Evolutionary conservation across 1,140 invertebrate species (phyloP).

Genomic region (Drosophila albomicans): DNA sequence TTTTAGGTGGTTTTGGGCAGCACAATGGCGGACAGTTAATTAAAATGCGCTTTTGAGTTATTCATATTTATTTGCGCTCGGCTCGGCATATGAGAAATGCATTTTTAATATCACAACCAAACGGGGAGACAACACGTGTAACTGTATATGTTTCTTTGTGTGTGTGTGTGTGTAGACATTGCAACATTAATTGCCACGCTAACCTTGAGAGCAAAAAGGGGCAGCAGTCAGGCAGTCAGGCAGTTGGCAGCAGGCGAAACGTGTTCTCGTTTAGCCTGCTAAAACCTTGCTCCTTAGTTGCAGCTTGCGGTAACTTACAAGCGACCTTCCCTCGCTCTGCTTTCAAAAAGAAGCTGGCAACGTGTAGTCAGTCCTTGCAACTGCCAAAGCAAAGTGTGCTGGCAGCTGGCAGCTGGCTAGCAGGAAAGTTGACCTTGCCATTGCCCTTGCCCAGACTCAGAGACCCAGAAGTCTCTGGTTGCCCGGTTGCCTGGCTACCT

Average conservation of each 20-base stretch:
- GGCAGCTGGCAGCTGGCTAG: slow-evolving; percentile 5
- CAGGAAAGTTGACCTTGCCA: slow-evolving; percentile 33
- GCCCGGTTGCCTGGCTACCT: slow-evolving; percentile 24
- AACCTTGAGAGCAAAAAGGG: slow-evolving; percentile 31
- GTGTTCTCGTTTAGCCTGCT: slow-evolving; percentile 9
- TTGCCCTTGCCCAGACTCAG: slow-evolving; percentile 33
- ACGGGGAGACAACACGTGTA: neutral
- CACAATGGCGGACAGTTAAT: slow-evolving; percentile 63
- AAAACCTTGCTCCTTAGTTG: neutral
- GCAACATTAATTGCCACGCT: slow-evolving; percentile 54
- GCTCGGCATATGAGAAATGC: slow-evolving; percentile 65
- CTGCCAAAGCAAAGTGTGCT: neutral
- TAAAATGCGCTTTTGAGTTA: slow-evolving; percentile 76
- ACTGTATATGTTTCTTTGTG: no score
- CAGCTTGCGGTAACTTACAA: slow-evolving; percentile 10
- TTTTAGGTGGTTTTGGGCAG: neutral
- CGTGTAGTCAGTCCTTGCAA: slow-evolving; percentile 29
- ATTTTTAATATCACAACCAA: slow-evolving; percentile 61
- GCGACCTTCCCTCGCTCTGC: slow-evolving; percentile 3
- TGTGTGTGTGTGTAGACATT: slow-evolving; percentile 25
- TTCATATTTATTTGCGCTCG: slow-evolving; percentile 67
- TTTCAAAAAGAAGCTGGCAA: slow-evolving; percentile 12
- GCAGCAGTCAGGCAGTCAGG: no score
- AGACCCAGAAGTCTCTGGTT: neutral
- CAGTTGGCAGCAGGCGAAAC: neutral